Conservation (phyloP, 2,113 vertebrate species). For the Eptatretus burgeri region DNA sequence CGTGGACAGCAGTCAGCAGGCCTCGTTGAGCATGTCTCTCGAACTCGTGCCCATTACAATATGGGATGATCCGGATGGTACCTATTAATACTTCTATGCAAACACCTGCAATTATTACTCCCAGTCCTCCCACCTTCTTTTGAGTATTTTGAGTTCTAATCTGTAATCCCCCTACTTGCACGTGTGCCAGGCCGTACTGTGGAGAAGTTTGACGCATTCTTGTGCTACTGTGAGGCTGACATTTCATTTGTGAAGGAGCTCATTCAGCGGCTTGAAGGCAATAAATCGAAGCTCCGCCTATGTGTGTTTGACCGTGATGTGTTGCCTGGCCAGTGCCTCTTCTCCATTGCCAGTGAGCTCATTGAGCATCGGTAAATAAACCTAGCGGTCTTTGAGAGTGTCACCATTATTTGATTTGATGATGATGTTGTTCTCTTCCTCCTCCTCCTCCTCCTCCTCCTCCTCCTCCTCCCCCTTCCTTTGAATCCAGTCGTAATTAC, state of each 20-base stretch:
- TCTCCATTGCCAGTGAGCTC: slow-evolving; percentile 73
- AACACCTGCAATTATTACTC: neutral
- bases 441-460: too few species aligned
- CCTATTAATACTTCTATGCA: neutral
- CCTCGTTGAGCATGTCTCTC: slow-evolving; percentile 5
- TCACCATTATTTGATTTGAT: neutral
- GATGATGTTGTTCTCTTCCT: too few species aligned
- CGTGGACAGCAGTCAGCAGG: slow-evolving; percentile 44
- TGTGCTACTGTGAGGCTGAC: slow-evolving; percentile 75
- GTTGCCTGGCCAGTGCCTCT: slow-evolving; percentile 63
- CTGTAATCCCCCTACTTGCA: neutral
- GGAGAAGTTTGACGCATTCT: slow-evolving; percentile 73
- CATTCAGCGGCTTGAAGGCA: slow-evolving; percentile 68
- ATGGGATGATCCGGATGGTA: slow-evolving; percentile 37
- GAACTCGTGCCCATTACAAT: slow-evolving; percentile 33
- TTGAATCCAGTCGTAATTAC: too few species aligned
- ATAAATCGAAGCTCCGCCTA: slow-evolving; percentile 38
- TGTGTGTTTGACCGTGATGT: slow-evolving; percentile 85
- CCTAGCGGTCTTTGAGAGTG: neutral
- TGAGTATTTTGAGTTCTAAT: neutral
- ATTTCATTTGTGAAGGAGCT: slow-evolving; percentile 68
- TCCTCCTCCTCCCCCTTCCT: too few species aligned
- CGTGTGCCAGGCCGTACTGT: neutral
- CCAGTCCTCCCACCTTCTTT: neutral
- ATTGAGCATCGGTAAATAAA: slow-evolving; percentile 27